Evolutionary conservation across 1,140 invertebrate species (phyloP).

Genomic region (Trialeurodes vaporariorum): DNA sequence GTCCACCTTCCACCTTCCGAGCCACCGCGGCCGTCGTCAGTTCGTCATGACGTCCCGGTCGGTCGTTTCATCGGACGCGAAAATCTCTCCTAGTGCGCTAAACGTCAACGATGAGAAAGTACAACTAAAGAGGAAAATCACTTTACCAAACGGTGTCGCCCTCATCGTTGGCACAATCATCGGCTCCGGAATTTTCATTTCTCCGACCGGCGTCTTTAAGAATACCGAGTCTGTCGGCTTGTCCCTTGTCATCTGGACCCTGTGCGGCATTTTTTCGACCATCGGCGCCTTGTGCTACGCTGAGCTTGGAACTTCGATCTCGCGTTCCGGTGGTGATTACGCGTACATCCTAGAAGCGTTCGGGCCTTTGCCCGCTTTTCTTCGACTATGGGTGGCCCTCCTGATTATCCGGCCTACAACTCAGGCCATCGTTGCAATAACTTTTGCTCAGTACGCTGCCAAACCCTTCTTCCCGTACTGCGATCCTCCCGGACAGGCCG

Average conservation of each 20-base stretch:
- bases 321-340: slow-evolving; percentile 75
- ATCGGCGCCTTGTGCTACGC: slow-evolving; percentile 72
- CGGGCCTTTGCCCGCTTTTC: slow-evolving; percentile 76
- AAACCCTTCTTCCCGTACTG: slow-evolving; percentile 74
- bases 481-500: slow-evolving; percentile 47
- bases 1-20: background rate
- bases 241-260: slow-evolving; percentile 58
- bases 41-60: background rate
- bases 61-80: no score
- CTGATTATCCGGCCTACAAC: slow-evolving; percentile 73
- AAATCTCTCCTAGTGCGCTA: no score
- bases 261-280: slow-evolving; percentile 59
- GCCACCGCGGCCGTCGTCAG: background rate
- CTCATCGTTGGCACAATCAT: slow-evolving; percentile 75
- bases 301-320: slow-evolving; percentile 55
- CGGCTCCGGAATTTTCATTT: slow-evolving; percentile 72
- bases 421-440: slow-evolving; percentile 70
- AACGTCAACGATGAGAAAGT: slow-evolving; percentile 38
- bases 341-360: slow-evolving; percentile 78
- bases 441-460: slow-evolving; percentile 62
- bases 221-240: slow-evolving; percentile 51
- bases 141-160: slow-evolving; percentile 50
- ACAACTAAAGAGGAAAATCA: slow-evolving; percentile 67
- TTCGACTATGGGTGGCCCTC: slow-evolving; percentile 76
- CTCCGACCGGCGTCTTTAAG: slow-evolving; percentile 43